phyloP scores from a whole-genome alignment of 2,797 vertebrate species.

The Catostomus latipinnis region DNA sequence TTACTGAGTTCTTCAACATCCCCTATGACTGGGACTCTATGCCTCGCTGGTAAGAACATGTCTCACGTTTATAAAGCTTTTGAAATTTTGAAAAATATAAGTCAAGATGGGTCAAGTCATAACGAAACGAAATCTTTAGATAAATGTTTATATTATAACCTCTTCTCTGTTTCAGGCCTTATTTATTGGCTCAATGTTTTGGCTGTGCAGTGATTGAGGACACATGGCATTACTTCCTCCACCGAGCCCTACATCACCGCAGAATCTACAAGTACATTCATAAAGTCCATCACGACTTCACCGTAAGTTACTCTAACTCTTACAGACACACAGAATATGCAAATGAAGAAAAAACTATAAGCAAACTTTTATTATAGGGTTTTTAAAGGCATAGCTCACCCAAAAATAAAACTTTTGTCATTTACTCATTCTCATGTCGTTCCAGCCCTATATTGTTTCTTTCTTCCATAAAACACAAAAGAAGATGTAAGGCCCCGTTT shows the following conservation, averaged over 20 bases:
- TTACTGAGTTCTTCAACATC: constrained; percentile 92
- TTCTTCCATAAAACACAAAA: too few species aligned
- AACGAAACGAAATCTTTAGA: too few species aligned
- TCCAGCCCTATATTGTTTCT: too few species aligned
- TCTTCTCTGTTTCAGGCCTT: constrained; percentile 76
- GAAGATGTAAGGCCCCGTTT: too few species aligned
- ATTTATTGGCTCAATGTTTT: constrained; percentile 85
- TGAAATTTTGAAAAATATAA: too few species aligned
- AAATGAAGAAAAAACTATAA: background rate
- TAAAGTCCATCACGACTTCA: constrained; percentile 97
- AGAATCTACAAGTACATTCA: constrained; percentile 96
- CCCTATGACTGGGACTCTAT: constrained; percentile 94
- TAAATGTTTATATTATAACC: background rate
- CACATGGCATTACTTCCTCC: constrained; percentile 93
- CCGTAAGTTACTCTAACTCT: constrained; percentile 77
- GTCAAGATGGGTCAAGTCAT: too few species aligned
- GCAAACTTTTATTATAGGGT: too few species aligned
- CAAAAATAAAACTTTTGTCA: too few species aligned
- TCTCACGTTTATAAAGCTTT: background rate
- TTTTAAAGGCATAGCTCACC: too few species aligned
- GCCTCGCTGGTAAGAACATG: constrained; percentile 88
- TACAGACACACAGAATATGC: background rate
- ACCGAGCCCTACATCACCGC: constrained; percentile 92
- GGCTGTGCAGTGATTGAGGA: constrained; percentile 94
- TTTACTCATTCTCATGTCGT: too few species aligned